Conservation (phyloP, 2,888 invertebrate species). For the Anaspis maculata region DNA sequence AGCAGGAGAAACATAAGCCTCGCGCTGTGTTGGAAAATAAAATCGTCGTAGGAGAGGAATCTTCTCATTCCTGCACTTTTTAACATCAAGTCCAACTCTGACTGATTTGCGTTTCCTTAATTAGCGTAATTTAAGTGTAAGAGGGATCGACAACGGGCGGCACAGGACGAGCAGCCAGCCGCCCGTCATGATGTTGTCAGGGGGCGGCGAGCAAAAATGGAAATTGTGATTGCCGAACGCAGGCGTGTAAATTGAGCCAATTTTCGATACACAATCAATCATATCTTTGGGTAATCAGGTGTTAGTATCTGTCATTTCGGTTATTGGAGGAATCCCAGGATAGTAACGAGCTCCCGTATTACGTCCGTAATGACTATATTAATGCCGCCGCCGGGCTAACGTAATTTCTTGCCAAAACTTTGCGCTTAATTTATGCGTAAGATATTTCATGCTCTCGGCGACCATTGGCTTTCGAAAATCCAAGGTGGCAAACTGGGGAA, state of each 20-base stretch:
- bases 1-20: too few relatives aligned
- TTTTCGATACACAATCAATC: constrained; percentile 35
- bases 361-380: constrained; percentile 35
- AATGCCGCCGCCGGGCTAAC: constrained; percentile 30
- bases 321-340: constrained; percentile 21
- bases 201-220: too few relatives aligned
- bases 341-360: constrained; percentile 23
- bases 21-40: too few relatives aligned
- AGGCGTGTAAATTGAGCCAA: constrained; percentile 27
- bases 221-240: not conserved
- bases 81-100: too few relatives aligned
- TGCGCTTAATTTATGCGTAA: constrained; percentile 40
- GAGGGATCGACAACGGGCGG: too few relatives aligned
- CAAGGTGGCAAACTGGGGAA: not conserved
- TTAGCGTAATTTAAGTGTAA: too few relatives aligned
- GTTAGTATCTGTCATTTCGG: constrained; percentile 33
- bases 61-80: too few relatives aligned
- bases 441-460: constrained; percentile 32
- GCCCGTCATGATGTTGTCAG: too few relatives aligned
- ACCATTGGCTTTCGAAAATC: not conserved
- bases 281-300: constrained; percentile 35
- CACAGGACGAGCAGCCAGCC: too few relatives aligned
- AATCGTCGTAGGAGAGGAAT: too few relatives aligned
- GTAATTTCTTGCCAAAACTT: constrained; percentile 42
- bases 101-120: too few relatives aligned